A percentile compares a stretch with the other conserved stretches of the same genome.
These are phyloP conservation scores for Leptinotarsa juncta DNA, from an alignment of 2,888 invertebrate genomes.

Conservation along the genomic window DNA sequence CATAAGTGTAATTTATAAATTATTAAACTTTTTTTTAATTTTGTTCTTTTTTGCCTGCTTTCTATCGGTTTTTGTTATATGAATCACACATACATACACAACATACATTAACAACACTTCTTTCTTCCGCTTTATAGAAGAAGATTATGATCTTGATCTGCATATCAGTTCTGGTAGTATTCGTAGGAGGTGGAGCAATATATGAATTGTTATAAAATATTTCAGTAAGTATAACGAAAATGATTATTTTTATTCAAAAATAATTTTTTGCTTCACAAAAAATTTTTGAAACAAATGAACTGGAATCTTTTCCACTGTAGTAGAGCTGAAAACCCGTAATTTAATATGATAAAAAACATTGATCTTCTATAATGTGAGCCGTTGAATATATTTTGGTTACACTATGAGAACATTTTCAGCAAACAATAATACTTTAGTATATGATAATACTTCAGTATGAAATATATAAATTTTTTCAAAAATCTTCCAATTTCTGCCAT, in stretches of 20 bases:
- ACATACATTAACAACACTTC: slow-evolving; percentile 32
- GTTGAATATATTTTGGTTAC: no score
- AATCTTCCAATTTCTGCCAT: no score
- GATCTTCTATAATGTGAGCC: no score
- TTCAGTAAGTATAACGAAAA: slow-evolving; percentile 5
- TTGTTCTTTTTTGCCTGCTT: slow-evolving; percentile 31
- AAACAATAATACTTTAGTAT: no score
- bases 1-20: slow-evolving; percentile 42
- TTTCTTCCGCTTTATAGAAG: slow-evolving; percentile 70
- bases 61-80: slow-evolving; percentile 24
- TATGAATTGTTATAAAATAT: slow-evolving; percentile 26
- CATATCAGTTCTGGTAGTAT: slow-evolving; percentile 76
- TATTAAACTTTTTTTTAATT: slow-evolving; percentile 46
- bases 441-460: no score
- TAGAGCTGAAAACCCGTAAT: no score
- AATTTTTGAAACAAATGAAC: no score
- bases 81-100: slow-evolving; percentile 22
- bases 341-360: no score
- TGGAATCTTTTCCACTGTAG: not conserved
- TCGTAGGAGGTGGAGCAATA: slow-evolving; percentile 40
- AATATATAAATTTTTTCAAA: no score
- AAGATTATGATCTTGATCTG: slow-evolving; percentile 92
- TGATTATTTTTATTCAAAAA: slow-evolving; percentile 6
- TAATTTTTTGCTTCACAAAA: no score
- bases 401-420: no score